phyloP scores from a whole-genome alignment of 2,113 vertebrate genomes.

The Mustelus asterias region DNA sequence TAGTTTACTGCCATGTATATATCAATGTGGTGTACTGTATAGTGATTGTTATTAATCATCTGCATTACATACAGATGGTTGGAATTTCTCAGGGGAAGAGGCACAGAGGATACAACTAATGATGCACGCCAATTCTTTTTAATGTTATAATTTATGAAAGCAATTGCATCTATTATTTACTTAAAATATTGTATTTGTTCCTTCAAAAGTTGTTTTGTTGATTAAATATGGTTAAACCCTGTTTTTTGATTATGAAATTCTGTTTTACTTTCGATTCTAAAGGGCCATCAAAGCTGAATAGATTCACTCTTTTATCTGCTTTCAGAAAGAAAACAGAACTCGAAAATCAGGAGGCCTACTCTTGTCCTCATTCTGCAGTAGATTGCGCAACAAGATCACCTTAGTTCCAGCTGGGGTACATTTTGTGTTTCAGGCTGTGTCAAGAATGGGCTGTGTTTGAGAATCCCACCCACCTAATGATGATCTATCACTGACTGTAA shows the following conservation, averaged over 20 bases:
- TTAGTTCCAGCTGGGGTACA: background rate
- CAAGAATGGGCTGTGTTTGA: background rate
- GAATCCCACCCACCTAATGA: background rate
- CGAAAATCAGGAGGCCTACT: background rate
- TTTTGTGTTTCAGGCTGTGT: background rate
- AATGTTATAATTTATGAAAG: background rate
- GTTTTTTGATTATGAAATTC: background rate
- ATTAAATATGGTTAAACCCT: background rate
- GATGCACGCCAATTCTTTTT: background rate
- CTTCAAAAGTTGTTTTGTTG: background rate
- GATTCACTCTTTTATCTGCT: background rate
- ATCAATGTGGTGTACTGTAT: background rate
- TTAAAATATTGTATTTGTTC: conserved; percentile 1
- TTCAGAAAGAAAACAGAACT: background rate
- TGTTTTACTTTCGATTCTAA: background rate
- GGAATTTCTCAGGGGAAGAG: background rate
- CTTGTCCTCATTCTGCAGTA: background rate
- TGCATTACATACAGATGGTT: background rate
- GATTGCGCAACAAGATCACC: background rate
- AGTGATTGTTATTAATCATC: background rate
- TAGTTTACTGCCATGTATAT: background rate
- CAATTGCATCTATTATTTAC: background rate
- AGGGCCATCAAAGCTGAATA: background rate
- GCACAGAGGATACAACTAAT: background rate
- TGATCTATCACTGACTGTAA: background rate